Percentiles rank a stretch among this genome's conserved stretches.
These are phyloP conservation scores for Unio pictorum DNA, from an alignment of 2,888 invertebrate species.

Conservation along the genomic window DNA sequence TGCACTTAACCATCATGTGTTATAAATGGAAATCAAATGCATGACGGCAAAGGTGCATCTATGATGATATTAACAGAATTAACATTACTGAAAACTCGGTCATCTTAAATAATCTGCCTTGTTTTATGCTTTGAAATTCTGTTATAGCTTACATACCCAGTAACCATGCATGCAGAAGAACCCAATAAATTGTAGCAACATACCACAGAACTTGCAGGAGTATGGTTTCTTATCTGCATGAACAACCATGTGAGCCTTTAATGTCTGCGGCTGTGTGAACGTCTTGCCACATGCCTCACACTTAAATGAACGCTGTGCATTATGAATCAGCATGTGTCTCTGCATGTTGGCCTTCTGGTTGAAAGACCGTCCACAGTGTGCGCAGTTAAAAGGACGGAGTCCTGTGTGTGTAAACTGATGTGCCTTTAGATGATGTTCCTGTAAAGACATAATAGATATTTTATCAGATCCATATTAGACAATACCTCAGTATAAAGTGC, in stretches of 20 bases:
- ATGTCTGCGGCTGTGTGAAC: slow-evolving; percentile 71
- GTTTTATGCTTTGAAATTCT: no score
- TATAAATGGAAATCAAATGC: no score
- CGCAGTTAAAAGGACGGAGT: slow-evolving; percentile 68
- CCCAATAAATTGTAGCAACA: slow-evolving; percentile 21
- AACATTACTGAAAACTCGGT: no score
- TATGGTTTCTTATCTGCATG: slow-evolving; percentile 71
- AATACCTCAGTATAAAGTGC: background rate
- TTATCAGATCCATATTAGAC: background rate
- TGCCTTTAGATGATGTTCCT: slow-evolving; percentile 71
- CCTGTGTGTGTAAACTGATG: slow-evolving; percentile 72
- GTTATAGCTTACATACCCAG: no score
- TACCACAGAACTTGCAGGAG: slow-evolving; percentile 70
- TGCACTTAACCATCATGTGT: no score
- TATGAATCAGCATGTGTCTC: slow-evolving; percentile 70
- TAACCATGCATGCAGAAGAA: background rate
- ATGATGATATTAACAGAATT: no score
- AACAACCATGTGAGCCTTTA: slow-evolving; percentile 71
- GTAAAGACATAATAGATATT: background rate
- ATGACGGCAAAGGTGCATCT: no score
- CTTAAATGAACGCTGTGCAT: slow-evolving; percentile 63
- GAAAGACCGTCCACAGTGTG: slow-evolving; percentile 68
- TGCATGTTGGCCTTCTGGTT: slow-evolving; percentile 72
- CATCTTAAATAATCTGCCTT: no score
- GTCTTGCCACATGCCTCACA: slow-evolving; percentile 70